Base-by-base conservation (phyloP, 2,797 vertebrate genomes). In the Centroberyx gerrardi region DNA sequence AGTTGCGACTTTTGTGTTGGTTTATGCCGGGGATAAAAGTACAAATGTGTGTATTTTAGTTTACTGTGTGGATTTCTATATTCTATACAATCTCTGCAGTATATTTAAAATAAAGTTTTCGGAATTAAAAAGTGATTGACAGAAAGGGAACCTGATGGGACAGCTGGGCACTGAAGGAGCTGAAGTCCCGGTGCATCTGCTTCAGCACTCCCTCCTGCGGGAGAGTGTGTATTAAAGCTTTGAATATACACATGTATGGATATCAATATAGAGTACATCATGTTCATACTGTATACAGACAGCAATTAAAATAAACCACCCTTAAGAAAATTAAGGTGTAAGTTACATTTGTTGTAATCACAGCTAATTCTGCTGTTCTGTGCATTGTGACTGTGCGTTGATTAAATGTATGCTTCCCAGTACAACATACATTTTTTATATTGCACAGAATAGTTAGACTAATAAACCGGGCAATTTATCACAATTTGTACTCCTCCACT, bases 211-310 rank as follows among this genome's bases (percentile, higher is more conserved):
- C 68, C 64, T 73, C 62, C 64, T 29, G 40, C 8, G n/a, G 64
- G 75, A 76, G 72, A 72, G 54, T 8, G 80, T 82, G 75, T 42
- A 62, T 76, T 33, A 70, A 81, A 82, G 84, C 53, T 51, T 78
- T 68, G 48, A 68, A 80, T 83, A 85, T 68, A 82, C 88, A 89
- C 75, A 63, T 53, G 74, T 60, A 87, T 79, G 82, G 73, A 83
- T 87, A 88, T 86, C 62, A 80, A 88, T 86, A 90, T 88, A 91
- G 82, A 88, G 81, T 90, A 66, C 63, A 74, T 46, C 89, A 85
- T 93, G 91, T 91, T 93, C 89, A 93, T 93, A 93, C 84, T 93
- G 91, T 94, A 94, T 87, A 93, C 91, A 90, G 72, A 88, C 85
- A 40, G 60, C 67, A 82, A 84, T 81, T 87, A 83, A 92, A 94